Percentiles rank a stretch among this genome's conserved stretches.
phyloP scores from a whole-genome alignment of 1,140 invertebrate species.

The Battus philenor region DNA sequence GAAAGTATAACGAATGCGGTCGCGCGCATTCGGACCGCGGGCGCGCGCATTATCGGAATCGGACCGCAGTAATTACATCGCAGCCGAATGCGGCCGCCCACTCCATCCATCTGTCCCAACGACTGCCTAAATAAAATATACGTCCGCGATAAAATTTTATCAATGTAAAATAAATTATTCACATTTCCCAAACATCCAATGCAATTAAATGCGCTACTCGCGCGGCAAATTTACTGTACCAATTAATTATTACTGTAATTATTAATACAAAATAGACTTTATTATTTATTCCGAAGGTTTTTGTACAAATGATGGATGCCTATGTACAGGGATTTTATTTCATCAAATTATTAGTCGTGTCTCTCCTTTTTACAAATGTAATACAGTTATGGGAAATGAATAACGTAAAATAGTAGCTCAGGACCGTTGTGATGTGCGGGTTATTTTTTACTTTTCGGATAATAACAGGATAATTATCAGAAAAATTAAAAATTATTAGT shows the following conservation, averaged over 20 bases:
- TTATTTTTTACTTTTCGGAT: too few species aligned
- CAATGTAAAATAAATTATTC: constrained; percentile 49
- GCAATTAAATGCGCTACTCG: constrained; percentile 34
- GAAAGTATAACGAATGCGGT: constrained; percentile 54
- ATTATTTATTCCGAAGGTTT: constrained; percentile 11
- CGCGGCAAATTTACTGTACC: constrained; percentile 30
- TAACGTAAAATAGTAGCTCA: too few species aligned
- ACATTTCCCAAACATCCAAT: constrained; percentile 28
- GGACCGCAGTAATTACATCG: constrained; percentile 72
- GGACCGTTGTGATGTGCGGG: too few species aligned
- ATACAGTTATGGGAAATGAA: too few species aligned
- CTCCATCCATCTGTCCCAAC: constrained; percentile 59
- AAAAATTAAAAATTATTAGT: too few species aligned
- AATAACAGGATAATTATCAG: too few species aligned
- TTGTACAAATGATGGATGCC: too few species aligned
- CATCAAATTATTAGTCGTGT: too few species aligned
- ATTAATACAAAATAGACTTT: constrained; percentile 11
- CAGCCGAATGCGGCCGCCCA: constrained; percentile 49
- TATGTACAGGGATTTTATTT: too few species aligned
- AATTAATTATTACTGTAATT: constrained; percentile 28
- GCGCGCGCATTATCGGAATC: constrained; percentile 67
- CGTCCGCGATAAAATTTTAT: constrained; percentile 56
- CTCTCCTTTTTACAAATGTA: too few species aligned
- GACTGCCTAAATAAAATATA: constrained; percentile 57
- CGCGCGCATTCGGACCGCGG: constrained; percentile 59